These are phyloP conservation scores for Delichon dasypus DNA, from an alignment of 2,797 vertebrate genomes.

Conservation along the genomic window DNA sequence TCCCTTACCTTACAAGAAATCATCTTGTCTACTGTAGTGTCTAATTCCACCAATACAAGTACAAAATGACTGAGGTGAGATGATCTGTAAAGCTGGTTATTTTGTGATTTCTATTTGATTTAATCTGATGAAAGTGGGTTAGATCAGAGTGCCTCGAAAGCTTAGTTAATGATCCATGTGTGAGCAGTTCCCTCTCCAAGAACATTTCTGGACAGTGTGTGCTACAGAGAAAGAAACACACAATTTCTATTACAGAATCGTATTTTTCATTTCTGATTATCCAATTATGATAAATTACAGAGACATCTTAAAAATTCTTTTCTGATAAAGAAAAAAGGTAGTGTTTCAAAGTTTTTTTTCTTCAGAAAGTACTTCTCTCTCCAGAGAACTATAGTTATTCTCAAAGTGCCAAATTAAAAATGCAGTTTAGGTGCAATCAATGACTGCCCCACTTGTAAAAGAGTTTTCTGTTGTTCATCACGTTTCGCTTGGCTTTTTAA, in stretches of 20 bases:
- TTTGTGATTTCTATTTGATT: constrained; percentile 12
- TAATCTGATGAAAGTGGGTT: neutral
- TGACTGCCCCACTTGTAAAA: neutral
- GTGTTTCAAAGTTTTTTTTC: neutral
- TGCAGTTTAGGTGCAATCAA: neutral
- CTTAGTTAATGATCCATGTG: neutral
- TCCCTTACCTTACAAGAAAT: neutral
- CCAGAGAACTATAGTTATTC: neutral
- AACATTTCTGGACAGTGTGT: neutral
- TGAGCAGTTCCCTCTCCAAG: neutral
- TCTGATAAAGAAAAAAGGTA: neutral
- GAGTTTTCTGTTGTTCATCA: neutral
- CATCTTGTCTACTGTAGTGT: neutral
- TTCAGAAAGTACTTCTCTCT: neutral
- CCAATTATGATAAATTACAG: constrained; percentile 5
- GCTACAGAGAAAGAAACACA: neutral
- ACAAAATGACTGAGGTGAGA: neutral
- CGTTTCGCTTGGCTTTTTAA: neutral
- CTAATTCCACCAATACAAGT: constrained; percentile 9
- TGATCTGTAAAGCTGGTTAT: constrained; percentile 2
- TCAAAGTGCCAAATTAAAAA: neutral
- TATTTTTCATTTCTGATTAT: neutral
- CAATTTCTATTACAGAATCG: neutral
- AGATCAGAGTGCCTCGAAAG: neutral
- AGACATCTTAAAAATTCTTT: neutral